Base-by-base conservation (phyloP, 2,888 invertebrate genomes). In the Lingula anatina region DNA sequence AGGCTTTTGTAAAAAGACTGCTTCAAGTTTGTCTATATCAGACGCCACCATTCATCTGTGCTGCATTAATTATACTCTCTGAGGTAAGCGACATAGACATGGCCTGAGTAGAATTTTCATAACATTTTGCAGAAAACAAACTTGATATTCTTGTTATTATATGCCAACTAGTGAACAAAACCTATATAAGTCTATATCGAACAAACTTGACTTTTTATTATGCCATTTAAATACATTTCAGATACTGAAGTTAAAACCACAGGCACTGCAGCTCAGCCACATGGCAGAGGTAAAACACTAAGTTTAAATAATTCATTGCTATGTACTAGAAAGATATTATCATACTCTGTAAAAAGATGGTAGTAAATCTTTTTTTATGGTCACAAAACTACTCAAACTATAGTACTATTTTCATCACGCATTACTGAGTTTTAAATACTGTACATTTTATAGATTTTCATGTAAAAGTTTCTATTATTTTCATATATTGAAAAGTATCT, bases 1-100 rank as follows among this genome's bases (percentile, higher is more conserved):
- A 86, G 69, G 87, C 92, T 1, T 92, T 96, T 71, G 77, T 92
- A 0, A 97, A 96, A 78, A 80, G 93, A 25, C 78, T 91, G 48
- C 78, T 93, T 9, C 88, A 89, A 80, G 59, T 71, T 3, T 71
- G 71, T 51, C 57, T 59, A 20, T 63, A 86, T 61, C 84, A 86
- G 70, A 83, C 85, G 15, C 85, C 91, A 0, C 84, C 86, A 46
- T 86, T 93, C 71, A 81, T 86, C 0, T 90, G 91, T 66, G 93
- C 89, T 5, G 84, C 89, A 60, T 78, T 96, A 43, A 87, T 89
- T 64, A 71, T 92, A 25, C 80, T 91, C 37, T 86, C 88, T 0
- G 88, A 92, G 60, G 60, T 70, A 38, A 35, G n/a, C 21, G 41
- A 25, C 5, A 9, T 18, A 25, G 9, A 24, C 7, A 39, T 15